phyloP scores from a whole-genome alignment of 1,140 invertebrate species.

The Sycobia sp. region DNA sequence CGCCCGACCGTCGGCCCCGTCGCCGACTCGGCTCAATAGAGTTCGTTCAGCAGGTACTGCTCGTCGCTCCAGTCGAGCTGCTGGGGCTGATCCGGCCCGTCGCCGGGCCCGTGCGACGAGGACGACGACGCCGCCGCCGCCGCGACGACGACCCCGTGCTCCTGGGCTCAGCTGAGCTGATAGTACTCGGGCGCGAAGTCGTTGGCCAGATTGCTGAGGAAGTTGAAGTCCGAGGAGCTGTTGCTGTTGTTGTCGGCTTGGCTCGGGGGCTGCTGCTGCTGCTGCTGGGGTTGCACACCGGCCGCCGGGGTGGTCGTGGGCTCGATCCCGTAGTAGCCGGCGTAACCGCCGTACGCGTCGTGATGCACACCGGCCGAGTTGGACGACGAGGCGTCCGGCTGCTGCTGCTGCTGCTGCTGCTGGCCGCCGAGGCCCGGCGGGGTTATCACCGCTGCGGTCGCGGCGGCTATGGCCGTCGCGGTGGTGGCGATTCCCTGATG shows the following conservation, averaged over 20 bases:
- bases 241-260: conserved; percentile 84
- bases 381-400: no score
- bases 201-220: conserved; percentile 86
- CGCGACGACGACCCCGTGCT: conserved; percentile 39
- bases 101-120: conserved; percentile 13
- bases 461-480: conserved; percentile 61
- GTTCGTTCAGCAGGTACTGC: conserved; percentile 56
- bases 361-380: not conserved
- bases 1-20: not conserved
- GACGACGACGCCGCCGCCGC: conserved; percentile 7
- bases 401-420: not conserved
- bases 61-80: conserved; percentile 58
- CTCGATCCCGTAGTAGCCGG: conserved; percentile 67
- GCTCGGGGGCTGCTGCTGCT: conserved; percentile 65
- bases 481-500: conserved; percentile 61
- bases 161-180: conserved; percentile 69
- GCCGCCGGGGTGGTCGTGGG: conserved; percentile 46
- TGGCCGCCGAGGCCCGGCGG: conserved; percentile 62
- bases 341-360: conserved; percentile 71
- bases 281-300: conserved; percentile 72
- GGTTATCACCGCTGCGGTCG: conserved; percentile 66
- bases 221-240: conserved; percentile 90
- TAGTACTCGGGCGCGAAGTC: conserved; percentile 92
- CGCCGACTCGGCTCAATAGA: conserved; percentile 48
- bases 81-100: conserved; percentile 23